These are phyloP conservation scores for Xyrichtys novacula DNA, from an alignment of 2,797 vertebrate species.

Conservation along the genomic window DNA sequence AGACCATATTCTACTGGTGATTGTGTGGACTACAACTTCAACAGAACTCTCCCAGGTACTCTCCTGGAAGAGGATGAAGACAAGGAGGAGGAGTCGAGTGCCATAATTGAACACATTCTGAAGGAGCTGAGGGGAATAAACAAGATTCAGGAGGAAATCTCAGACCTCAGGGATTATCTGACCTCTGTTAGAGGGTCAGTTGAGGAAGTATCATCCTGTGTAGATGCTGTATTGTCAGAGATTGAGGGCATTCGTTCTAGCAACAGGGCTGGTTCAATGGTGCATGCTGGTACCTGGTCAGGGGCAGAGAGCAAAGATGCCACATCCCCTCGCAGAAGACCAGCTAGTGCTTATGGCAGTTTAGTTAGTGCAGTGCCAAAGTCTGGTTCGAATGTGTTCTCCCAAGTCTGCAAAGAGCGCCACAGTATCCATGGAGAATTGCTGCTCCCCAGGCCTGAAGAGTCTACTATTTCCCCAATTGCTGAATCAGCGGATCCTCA, in stretches of 20 bases:
- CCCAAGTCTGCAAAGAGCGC: slow-evolving; percentile 75
- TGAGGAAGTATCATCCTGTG: slow-evolving; percentile 87
- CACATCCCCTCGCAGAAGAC: slow-evolving; percentile 63
- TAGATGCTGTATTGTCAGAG: slow-evolving; percentile 86
- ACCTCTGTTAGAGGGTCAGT: slow-evolving; percentile 86
- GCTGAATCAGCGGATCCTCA: slow-evolving; percentile 52
- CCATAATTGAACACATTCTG: slow-evolving; percentile 85
- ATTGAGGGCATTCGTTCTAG: slow-evolving; percentile 86
- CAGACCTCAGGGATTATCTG: slow-evolving; percentile 85
- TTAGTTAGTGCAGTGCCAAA: slow-evolving; percentile 68
- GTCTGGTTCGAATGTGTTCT: slow-evolving; percentile 52
- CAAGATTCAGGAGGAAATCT: slow-evolving; percentile 88
- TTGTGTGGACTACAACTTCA: slow-evolving; percentile 76
- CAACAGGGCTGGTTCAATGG: slow-evolving; percentile 61
- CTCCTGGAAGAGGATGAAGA: slow-evolving; percentile 73
- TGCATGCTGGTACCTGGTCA: slow-evolving; percentile 73
- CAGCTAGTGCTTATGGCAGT: slow-evolving; percentile 72
- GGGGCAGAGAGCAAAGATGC: slow-evolving; percentile 65
- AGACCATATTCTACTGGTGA: slow-evolving; percentile 80
- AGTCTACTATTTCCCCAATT: slow-evolving; percentile 45
- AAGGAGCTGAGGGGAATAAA: slow-evolving; percentile 87
- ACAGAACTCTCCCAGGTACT: slow-evolving; percentile 55
- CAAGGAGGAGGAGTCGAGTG: slow-evolving; percentile 83
- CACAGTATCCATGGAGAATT: slow-evolving; percentile 65
- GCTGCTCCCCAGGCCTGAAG: slow-evolving; percentile 40